Percentiles rank a stretch among this genome's conserved stretches.
phyloP scores from a whole-genome alignment of 2,888 invertebrate genomes.

The Trisateles emortualis region DNA sequence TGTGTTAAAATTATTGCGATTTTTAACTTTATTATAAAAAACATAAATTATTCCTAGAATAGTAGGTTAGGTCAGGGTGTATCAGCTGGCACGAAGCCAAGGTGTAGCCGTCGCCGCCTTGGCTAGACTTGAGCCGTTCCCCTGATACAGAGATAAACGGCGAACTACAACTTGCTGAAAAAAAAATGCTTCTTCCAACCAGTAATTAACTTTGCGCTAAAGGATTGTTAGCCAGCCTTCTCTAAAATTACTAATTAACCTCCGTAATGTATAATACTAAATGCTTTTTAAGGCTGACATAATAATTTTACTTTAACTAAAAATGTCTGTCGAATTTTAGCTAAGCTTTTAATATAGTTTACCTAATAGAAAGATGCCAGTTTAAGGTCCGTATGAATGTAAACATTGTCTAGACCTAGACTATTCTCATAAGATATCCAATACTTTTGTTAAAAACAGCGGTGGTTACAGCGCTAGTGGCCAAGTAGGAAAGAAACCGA shows the following conservation, averaged over 20 bases:
- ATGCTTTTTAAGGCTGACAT: not conserved
- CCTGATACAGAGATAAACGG: conserved; percentile 62
- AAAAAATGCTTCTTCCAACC: conserved; percentile 48
- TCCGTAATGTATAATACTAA: not conserved
- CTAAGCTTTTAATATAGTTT: too few relatives aligned
- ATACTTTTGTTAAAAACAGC: too few relatives aligned
- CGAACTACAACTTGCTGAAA: conserved; percentile 46
- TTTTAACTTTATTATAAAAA: not conserved
- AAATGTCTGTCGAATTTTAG: too few relatives aligned
- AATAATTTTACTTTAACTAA: too few relatives aligned
- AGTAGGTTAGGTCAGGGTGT: conserved; percentile 51
- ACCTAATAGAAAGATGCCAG: not conserved
- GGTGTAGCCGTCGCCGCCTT: conserved; percentile 40
- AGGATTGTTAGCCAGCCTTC: conserved; percentile 33
- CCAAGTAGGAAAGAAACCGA: too few relatives aligned
- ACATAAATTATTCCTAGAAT: conserved; percentile 7
- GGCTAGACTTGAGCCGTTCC: conserved; percentile 57
- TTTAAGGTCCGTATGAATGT: not conserved
- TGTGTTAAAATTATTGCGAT: not conserved
- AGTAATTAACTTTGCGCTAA: conserved; percentile 55
- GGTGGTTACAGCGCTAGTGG: too few relatives aligned
- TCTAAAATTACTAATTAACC: conserved; percentile 27
- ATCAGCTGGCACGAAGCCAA: conserved; percentile 64
- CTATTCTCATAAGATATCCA: not conserved
- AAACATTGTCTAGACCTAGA: not conserved